phyloP scores from a whole-genome alignment of 2,888 invertebrate species.

The Drosophila mercatorum region DNA sequence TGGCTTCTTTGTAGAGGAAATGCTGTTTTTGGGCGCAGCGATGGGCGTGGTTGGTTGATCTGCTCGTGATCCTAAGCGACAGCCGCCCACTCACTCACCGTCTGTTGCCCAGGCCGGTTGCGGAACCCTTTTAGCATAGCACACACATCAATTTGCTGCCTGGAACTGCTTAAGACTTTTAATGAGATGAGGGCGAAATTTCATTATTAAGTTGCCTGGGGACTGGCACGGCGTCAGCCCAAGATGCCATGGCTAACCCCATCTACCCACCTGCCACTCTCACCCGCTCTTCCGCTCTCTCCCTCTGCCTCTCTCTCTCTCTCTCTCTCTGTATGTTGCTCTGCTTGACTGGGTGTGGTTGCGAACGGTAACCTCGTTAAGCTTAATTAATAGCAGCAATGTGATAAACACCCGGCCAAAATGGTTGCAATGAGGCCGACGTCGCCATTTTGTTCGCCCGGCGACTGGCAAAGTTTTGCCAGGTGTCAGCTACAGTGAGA shows the following conservation, averaged over 20 bases:
- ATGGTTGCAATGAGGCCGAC: slow-evolving; percentile 59
- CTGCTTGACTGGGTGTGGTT: slow-evolving; percentile 71
- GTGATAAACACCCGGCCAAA: slow-evolving; percentile 82
- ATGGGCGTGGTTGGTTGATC: slow-evolving; percentile 60
- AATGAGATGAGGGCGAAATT: slow-evolving; percentile 84
- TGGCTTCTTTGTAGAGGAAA: slow-evolving; percentile 26
- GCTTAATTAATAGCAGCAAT: slow-evolving; percentile 85
- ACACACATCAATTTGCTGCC: slow-evolving; percentile 67
- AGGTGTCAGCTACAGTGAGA: slow-evolving; percentile 72
- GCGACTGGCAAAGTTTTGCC: slow-evolving; percentile 54
- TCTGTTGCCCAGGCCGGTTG: slow-evolving; percentile 3
- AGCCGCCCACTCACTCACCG: slow-evolving; percentile 2
- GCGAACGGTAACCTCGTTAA: slow-evolving; percentile 85
- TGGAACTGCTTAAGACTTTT: slow-evolving; percentile 75
- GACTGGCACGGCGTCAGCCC: slow-evolving; percentile 57
- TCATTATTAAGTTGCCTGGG: slow-evolving; percentile 81
- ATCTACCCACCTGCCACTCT: not conserved
- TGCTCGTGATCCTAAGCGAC: slow-evolving; percentile 50
- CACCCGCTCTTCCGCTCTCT: not conserved
- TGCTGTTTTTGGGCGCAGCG: slow-evolving; percentile 13
- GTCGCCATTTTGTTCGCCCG: slow-evolving; percentile 69
- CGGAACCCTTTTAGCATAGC: slow-evolving; percentile 47
- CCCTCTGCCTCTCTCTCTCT: not conserved
- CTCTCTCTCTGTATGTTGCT: not conserved
- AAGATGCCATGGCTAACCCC: slow-evolving; percentile 52